Percentiles rank a stretch among this genome's conserved stretches.
These are phyloP conservation scores for Lithobius niger DNA, from an alignment of 1,140 invertebrate species.

Conservation along the genomic window DNA sequence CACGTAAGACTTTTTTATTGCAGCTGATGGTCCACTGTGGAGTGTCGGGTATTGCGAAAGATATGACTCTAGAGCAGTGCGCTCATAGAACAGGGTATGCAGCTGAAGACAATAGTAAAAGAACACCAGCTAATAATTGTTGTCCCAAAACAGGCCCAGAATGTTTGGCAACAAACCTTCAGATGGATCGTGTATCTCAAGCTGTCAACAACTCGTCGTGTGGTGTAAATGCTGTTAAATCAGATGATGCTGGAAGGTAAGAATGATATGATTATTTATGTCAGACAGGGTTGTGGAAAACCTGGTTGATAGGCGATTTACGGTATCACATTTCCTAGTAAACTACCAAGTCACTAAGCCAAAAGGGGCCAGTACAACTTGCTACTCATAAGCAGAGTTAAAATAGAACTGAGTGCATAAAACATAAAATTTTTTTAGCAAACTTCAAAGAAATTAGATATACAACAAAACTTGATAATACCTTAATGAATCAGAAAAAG, in stretches of 20 bases:
- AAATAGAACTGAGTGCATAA: no score
- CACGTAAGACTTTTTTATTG: constrained; percentile 12
- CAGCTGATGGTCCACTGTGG: constrained; percentile 38
- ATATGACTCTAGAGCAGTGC: constrained; percentile 34
- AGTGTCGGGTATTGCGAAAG: constrained; percentile 36
- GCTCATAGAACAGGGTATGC: constrained; percentile 36
- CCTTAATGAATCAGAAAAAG: no score
- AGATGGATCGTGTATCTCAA: constrained; percentile 31
- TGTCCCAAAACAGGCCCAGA: constrained; percentile 28
- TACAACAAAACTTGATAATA: no score
- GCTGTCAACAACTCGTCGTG: constrained; percentile 26
- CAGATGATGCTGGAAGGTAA: constrained; percentile 34
- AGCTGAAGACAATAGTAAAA: constrained; percentile 28
- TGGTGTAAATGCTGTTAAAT: constrained; percentile 29
- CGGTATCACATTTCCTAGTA: no score
- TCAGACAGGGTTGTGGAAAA: no score
- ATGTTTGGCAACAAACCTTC: constrained; percentile 27
- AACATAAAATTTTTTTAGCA: no score
- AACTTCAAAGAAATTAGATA: no score
- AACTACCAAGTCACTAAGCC: no score
- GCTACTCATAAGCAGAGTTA: no score
- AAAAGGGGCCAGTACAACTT: no score
- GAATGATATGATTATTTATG: background rate
- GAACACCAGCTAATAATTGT: constrained; percentile 20
- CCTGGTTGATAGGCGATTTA: no score